These are phyloP conservation scores for Chirona hameri DNA, from an alignment of 2,888 invertebrate species.

Conservation along the genomic window DNA sequence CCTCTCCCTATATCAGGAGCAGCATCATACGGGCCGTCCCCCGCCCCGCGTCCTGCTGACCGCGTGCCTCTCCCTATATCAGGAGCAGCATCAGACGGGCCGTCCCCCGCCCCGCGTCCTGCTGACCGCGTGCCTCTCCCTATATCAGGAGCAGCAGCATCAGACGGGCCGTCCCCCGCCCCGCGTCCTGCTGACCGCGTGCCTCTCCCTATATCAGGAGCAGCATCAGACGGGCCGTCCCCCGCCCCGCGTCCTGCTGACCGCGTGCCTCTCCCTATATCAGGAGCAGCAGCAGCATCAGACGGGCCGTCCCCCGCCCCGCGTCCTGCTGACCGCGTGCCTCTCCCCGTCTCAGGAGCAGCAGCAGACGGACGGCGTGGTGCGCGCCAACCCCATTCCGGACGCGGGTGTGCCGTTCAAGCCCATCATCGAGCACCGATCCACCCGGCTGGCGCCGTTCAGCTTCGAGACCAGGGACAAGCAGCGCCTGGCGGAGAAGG, in stretches of 20 bases:
- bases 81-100: not conserved
- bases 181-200: not conserved
- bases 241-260: not conserved
- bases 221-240: not conserved
- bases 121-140: not conserved
- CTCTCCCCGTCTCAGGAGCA: not conserved
- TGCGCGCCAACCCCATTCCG: not conserved
- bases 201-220: not conserved
- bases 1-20: not conserved
- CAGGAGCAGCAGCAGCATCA: slow-evolving; percentile 6
- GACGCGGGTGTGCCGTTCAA: not conserved
- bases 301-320: not conserved
- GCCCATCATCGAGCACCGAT: not conserved
- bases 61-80: not conserved
- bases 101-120: not conserved
- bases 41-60: not conserved
- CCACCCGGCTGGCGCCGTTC: not conserved
- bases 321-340: not conserved
- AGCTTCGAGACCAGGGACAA: slow-evolving; percentile 1
- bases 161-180: not conserved
- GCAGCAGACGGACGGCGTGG: not conserved
- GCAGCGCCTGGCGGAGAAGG: not conserved
- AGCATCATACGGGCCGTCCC: not conserved
- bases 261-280: not conserved
- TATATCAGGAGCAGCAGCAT: not conserved